A percentile compares a stretch with the other conserved stretches of the same genome.
These are phyloP conservation scores for Polylopha cassiicola DNA, from an alignment of 2,888 invertebrate species.

Conservation along the genomic window DNA sequence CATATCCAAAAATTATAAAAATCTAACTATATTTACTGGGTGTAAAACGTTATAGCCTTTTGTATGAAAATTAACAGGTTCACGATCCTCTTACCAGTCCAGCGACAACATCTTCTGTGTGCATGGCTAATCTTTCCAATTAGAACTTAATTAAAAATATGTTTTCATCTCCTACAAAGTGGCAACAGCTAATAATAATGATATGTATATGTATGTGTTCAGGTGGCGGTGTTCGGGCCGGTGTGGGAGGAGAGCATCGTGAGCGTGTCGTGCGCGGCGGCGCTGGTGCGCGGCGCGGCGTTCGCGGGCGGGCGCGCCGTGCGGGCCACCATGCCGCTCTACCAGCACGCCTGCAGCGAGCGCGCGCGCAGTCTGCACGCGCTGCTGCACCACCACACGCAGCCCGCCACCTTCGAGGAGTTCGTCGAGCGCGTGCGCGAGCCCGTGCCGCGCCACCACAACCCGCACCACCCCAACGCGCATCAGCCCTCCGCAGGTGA, in stretches of 20 bases:
- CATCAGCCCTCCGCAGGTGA: slow-evolving; percentile 1
- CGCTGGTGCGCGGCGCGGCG: slow-evolving; percentile 90
- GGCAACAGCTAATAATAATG: too few species aligned
- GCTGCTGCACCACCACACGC: slow-evolving; percentile 90
- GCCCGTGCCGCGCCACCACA: slow-evolving; percentile 36
- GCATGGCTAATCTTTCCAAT: too few species aligned
- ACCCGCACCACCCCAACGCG: slow-evolving; percentile 2
- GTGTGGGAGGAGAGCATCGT: slow-evolving; percentile 92
- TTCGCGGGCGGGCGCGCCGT: slow-evolving; percentile 95
- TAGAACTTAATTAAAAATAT: background rate
- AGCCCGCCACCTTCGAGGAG: slow-evolving; percentile 92
- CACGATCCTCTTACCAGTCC: too few species aligned
- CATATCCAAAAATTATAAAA: too few species aligned
- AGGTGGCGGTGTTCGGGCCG: slow-evolving; percentile 96
- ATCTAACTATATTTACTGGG: too few species aligned
- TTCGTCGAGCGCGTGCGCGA: slow-evolving; percentile 73
- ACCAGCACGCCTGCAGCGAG: slow-evolving; percentile 96
- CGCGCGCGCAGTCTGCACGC: slow-evolving; percentile 90
- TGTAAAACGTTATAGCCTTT: too few species aligned
- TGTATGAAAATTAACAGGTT: too few species aligned
- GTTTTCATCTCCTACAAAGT: too few species aligned
- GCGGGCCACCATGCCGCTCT: slow-evolving; percentile 91
- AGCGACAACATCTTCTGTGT: too few species aligned
- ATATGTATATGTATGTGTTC: slow-evolving; percentile 15
- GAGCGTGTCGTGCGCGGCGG: slow-evolving; percentile 81